Evolutionary conservation across 2,113 vertebrate species (phyloP), one percentile per base, ranked within the genome.

Genomic region (Colaptes auratus): DNA sequence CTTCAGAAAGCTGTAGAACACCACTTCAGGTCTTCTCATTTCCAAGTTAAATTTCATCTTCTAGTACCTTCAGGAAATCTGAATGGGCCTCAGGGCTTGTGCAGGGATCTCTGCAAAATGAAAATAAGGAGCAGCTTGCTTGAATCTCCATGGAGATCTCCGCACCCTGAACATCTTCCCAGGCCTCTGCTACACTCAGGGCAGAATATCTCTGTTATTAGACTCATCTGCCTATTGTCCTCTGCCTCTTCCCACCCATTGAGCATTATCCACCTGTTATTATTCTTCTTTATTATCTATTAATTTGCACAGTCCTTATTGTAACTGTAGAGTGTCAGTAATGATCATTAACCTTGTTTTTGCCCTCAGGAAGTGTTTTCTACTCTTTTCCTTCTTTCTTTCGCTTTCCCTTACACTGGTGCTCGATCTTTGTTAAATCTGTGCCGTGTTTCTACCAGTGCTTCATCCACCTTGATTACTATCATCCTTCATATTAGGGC

Each of bases 101-200:
- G 50, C 44, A 82, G 48, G 20, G 19, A 31, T 3, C 3, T 70
- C 53, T 84, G 61, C 58, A 88, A 83, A 90, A 77, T 86, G 90
- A 67, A 83, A 83, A 74, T 56, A 90, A 77, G 53, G 33, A 92
- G 30, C 4, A 58, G 35, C 65, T 78, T 78, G 81, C 25, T 17
- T 83, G 58, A 81, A 71, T 96, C 72, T 91, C 88, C 69, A 61
- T 86, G 65, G 86, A 92, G 88, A 81, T 86, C 88, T 93, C 76
- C 55, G 90, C 75, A 18, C 25, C 82, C 33, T 83, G 65, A 91
- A 65, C 21, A 56, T 80, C 56, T 93, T 91, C 12, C 80, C 81
- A 94, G 65, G 61, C 88, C 82, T 94, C 90, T 92, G 53, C 65
- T 33, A 42, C 28, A 64, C 36, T 55, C 52, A 70, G 61, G 58